Percentiles rank a stretch among this genome's conserved stretches.
These are phyloP conservation scores for Platycercus adscitus DNA, from an alignment of 2,113 vertebrate species.

Conservation along the genomic window DNA sequence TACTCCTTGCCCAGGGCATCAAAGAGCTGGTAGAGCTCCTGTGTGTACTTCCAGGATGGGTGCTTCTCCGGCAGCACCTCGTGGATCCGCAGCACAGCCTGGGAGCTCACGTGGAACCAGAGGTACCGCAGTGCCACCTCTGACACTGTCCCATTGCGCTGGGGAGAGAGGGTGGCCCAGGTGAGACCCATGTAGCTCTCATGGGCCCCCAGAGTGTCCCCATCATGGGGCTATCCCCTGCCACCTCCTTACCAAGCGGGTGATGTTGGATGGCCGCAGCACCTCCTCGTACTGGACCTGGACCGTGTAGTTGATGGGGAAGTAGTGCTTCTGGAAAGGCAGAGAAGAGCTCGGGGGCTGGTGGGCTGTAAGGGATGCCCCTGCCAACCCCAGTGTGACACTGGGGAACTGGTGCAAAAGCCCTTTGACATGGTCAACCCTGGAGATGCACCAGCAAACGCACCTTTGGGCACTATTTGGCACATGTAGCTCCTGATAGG, in stretches of 20 bases:
- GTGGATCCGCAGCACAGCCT: constrained; percentile 77
- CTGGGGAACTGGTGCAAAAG: rapidly evolving
- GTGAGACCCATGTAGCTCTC: neutral
- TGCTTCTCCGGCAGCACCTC: constrained; percentile 81
- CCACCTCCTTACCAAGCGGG: constrained; percentile 56
- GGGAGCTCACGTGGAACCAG: constrained; percentile 84
- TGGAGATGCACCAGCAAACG: neutral
- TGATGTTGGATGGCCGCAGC: constrained; percentile 67
- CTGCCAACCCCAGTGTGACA: neutral
- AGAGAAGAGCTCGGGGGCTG: neutral
- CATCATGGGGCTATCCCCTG: rapidly evolving
- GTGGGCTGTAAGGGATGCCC: neutral
- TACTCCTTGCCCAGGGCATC: constrained; percentile 4
- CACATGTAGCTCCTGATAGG: neutral
- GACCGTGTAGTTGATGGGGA: constrained; percentile 72
- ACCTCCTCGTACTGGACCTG: constrained; percentile 71
- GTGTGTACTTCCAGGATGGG: constrained; percentile 78
- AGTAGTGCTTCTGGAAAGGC: constrained; percentile 68
- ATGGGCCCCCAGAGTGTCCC: rapidly evolving
- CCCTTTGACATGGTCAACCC: neutral
- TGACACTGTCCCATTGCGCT: constrained; percentile 71
- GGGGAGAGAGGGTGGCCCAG: neutral
- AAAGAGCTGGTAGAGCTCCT: constrained; percentile 74
- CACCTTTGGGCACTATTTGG: neutral
- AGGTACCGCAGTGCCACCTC: constrained; percentile 79